phyloP scores from a whole-genome alignment of 1,140 invertebrate species.

The Spodoptera litura region DNA sequence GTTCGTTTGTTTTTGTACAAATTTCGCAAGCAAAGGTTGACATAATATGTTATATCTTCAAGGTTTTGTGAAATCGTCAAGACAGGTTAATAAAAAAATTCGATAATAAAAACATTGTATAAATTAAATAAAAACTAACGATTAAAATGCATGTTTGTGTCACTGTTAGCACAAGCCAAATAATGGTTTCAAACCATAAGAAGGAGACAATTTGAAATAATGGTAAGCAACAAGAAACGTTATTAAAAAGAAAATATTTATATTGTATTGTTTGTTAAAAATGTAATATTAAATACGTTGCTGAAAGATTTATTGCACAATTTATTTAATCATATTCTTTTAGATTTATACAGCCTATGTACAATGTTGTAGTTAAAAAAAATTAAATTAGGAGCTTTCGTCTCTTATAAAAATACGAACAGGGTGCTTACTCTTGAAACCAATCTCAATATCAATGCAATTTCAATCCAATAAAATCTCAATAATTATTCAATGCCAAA shows the following conservation, averaged over 20 bases:
- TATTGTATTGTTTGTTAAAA: constrained; percentile 21
- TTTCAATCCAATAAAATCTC: no score
- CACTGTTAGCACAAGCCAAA: background rate
- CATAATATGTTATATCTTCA: background rate
- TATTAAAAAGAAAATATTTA: constrained; percentile 5
- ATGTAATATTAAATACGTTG: constrained; percentile 7
- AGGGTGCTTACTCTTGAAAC: no score
- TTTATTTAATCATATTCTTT: background rate
- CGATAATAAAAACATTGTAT: constrained; percentile 12
- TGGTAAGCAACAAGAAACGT: constrained; percentile 16
- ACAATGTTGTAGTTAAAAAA: background rate
- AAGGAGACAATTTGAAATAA: constrained; percentile 2
- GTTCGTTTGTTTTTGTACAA: background rate
- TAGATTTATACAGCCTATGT: background rate
- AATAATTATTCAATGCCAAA: no score
- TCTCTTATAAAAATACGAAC: background rate
- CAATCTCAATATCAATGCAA: no score
- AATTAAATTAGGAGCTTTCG: background rate
- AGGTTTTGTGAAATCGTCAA: constrained; percentile 10
- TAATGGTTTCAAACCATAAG: background rate
- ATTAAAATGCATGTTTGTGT: background rate
- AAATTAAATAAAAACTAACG: background rate
- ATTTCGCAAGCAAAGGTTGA: background rate
- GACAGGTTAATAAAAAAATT: background rate
- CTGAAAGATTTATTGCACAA: background rate